Base-by-base conservation (phyloP, 35 echinoderm and acorn worm genomes). In the Holothuria glaberrima region DNA sequence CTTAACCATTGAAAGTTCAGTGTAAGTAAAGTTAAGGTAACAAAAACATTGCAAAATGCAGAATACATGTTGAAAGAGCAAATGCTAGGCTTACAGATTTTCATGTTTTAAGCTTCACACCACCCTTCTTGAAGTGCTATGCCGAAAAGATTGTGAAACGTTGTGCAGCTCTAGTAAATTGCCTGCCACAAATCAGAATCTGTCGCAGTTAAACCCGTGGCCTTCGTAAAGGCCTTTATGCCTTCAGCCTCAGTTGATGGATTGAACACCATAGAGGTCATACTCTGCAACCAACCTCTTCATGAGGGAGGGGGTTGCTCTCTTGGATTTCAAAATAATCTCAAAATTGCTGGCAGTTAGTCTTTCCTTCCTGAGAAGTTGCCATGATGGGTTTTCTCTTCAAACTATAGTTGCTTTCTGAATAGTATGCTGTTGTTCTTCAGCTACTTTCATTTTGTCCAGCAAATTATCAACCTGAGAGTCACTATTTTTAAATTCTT, bases 261-360 rank as follows among this genome's bases (percentile, higher is more conserved):
- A n/a, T n/a, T n/a, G n/a, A n/a, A n/a, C 26, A 75, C n/a, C n/a
- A n/a, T n/a, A n/a, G n/a, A n/a, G n/a, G n/a, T n/a, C n/a, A n/a
- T n/a, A n/a, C n/a, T n/a, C n/a, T n/a, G n/a, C n/a, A n/a, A n/a
- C n/a, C n/a, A n/a, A n/a, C n/a, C n/a, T n/a, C n/a, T n/a, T n/a
- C n/a, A n/a, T n/a, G n/a, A n/a, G n/a, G n/a, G n/a, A n/a, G n/a
- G n/a, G n/a, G n/a, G n/a, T n/a, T n/a, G n/a, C n/a, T n/a, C n/a
- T n/a, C n/a, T n/a, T n/a, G n/a, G n/a, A n/a, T n/a, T n/a, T n/a
- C n/a, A n/a, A 54, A 3, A 89, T 69, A 5, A 46, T 52, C 25
- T 72, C 75, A 45, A 80, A 78, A 78, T 67, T 90, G 64, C 75
- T 78, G 17, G 58, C 74, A 34, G 88, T 81, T 65, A 81, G 33